phyloP scores from a whole-genome alignment of 2,113 vertebrate genomes.

The Prionailurus viverrinus region DNA sequence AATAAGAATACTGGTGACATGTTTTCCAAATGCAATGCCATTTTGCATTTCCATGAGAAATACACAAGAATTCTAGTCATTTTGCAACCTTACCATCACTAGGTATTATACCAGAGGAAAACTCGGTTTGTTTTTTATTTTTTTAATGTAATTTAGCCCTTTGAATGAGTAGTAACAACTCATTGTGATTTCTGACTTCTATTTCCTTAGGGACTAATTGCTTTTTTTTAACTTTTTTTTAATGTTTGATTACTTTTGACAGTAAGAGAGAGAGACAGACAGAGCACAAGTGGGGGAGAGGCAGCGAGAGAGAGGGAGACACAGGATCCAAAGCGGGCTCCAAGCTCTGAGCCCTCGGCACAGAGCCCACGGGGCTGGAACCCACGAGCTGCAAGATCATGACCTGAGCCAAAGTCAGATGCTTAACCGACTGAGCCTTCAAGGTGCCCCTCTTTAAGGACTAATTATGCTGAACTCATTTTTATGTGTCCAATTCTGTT shows the following conservation, averaged over 20 bases:
- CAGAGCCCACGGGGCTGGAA: too few relatives aligned
- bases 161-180: not conserved
- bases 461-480: not conserved
- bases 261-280: too few relatives aligned
- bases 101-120: too few relatives aligned
- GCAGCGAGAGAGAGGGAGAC: too few relatives aligned
- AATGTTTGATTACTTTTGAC: too few relatives aligned
- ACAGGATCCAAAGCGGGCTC: rapidly evolving
- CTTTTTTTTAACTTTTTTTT: too few relatives aligned
- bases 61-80: not conserved
- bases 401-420: too few relatives aligned
- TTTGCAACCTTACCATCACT: not conserved
- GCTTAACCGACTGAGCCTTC: too few relatives aligned
- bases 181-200: not conserved
- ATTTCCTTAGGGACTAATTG: not conserved
- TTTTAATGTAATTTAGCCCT: not conserved
- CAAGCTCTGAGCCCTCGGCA: too few relatives aligned
- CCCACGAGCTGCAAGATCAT: too few relatives aligned
- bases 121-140: not conserved
- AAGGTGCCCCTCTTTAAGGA: not conserved
- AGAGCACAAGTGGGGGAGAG: too few relatives aligned
- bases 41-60: not conserved
- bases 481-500: not conserved
- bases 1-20: not conserved
- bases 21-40: not conserved